Conservation (phyloP, 2,888 invertebrate genomes). For the Tenthredo distinguenda region DNA sequence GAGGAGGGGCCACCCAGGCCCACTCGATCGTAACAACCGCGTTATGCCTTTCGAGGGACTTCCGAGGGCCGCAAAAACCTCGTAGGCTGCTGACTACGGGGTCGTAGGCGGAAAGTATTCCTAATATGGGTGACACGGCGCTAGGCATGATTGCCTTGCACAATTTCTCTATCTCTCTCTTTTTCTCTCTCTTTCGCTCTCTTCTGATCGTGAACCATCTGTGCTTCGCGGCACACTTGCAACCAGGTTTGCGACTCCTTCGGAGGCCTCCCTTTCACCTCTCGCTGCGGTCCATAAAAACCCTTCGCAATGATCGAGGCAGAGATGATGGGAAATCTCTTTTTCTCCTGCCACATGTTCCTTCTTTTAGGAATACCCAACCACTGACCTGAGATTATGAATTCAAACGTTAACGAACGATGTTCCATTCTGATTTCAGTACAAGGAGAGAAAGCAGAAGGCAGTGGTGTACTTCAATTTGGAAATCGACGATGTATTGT, state of each 20-base stretch:
- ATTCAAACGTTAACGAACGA: not conserved
- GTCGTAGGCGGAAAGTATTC: constrained; percentile 41
- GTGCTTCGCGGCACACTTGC: not conserved
- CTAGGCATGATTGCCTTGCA: constrained; percentile 38
- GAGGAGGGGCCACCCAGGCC: constrained; percentile 32
- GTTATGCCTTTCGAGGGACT: constrained; percentile 21
- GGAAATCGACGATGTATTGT: constrained; percentile 69
- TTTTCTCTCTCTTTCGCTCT: not conserved
- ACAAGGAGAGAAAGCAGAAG: constrained; percentile 70
- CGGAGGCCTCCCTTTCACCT: not conserved
- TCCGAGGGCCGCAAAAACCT: constrained; percentile 42
- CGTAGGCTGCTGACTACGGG: constrained; percentile 35
- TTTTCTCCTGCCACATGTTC: not conserved
- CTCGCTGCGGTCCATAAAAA: not conserved
- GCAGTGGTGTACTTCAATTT: constrained; percentile 71
- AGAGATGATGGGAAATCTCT: not conserved
- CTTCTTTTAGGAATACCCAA: too few relatives aligned
- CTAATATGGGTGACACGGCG: constrained; percentile 45
- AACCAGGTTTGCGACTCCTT: not conserved
- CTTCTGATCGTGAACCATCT: not conserved
- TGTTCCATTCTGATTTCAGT: constrained; percentile 62
- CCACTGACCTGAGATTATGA: not conserved
- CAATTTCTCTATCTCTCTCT: constrained; percentile 6
- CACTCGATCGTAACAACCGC: constrained; percentile 29
- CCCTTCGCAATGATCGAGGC: not conserved